These are phyloP conservation scores for Larimichthys crocea DNA, from an alignment of 2,113 vertebrate genomes.

Conservation along the genomic window DNA sequence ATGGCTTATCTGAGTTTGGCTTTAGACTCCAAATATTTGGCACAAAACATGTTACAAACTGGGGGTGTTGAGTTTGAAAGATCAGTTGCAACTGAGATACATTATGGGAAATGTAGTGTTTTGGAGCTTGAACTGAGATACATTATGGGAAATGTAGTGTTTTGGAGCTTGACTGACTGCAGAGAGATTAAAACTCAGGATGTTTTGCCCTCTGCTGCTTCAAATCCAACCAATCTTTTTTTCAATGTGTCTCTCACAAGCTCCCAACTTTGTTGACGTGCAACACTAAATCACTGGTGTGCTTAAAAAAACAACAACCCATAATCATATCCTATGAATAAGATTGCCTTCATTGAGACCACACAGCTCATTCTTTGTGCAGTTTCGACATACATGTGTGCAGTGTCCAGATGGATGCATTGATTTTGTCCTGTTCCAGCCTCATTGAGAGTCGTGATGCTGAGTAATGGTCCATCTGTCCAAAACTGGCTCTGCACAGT, in stretches of 20 bases:
- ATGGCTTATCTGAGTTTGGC: neutral
- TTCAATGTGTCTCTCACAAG: neutral
- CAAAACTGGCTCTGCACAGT: constrained; percentile 24
- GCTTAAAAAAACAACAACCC: neutral
- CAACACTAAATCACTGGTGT: neutral
- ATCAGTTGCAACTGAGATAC: neutral
- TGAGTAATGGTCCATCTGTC: constrained; percentile 76
- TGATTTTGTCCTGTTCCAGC: constrained; percentile 54
- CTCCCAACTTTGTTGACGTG: neutral
- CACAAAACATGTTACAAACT: neutral
- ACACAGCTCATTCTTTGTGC: constrained; percentile 16
- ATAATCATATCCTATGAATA: neutral
- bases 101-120: neutral
- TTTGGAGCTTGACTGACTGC: neutral
- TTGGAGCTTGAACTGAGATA: no score
- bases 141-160: neutral
- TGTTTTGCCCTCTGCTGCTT: neutral
- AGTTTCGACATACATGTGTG: constrained; percentile 2
- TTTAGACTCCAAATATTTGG: neutral
- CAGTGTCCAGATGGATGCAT: constrained; percentile 57
- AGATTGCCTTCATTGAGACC: constrained; percentile 2
- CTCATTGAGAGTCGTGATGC: constrained; percentile 56
- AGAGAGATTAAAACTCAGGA: neutral
- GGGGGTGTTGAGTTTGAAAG: neutral
- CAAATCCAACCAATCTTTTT: neutral